Base-by-base conservation (phyloP, 2,888 invertebrate species). In the Rhodophaea formosa region DNA sequence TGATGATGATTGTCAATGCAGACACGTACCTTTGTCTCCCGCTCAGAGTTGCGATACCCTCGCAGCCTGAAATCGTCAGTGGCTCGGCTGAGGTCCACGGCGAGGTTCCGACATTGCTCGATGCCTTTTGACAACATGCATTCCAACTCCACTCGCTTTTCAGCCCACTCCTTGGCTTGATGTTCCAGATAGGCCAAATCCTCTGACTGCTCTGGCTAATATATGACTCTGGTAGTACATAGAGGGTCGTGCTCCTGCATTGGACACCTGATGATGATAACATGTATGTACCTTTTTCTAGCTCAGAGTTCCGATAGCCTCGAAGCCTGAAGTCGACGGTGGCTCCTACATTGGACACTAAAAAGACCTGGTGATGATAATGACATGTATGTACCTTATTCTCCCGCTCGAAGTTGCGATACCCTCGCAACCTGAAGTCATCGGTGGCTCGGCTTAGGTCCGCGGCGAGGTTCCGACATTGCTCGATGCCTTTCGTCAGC, bases 371-470 rank as follows among this genome's bases (percentile, higher is more conserved):
- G n/a, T n/a, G n/a, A n/a, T n/a, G n/a, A n/a, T n/a, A n/a, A n/a
- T n/a, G n/a, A n/a, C n/a, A n/a, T n/a, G 5, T 3, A 23, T 6
- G n/a, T 64, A 88, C 91, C 83, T 91, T 92, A n/a, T 82, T 85
- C 77, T 93, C 93, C 56, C 93, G 80, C 67, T 93, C 92, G 0
- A 89, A 80, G 63, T 92, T 92, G 64, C 92, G 79, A 56, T 88
- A 86, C 6, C 92, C 91, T 2, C 92, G 71, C 1, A 87, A 77
- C 23, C 91, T 67, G 57, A 93, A 88, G 77, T 93, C 93, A 47
- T 93, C 92, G 0, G 93, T 93, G n/a, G 93, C 92, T n/a, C 86
- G 80, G 63, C 92, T 92, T 8, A 95, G 82, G 62, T 93, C 92
- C 0, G 91, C 86, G 0, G 94, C 93, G 0, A 95, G 77, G 30